Base-by-base conservation (phyloP, 2,797 vertebrate species). In the Neostethus bicornis region DNA sequence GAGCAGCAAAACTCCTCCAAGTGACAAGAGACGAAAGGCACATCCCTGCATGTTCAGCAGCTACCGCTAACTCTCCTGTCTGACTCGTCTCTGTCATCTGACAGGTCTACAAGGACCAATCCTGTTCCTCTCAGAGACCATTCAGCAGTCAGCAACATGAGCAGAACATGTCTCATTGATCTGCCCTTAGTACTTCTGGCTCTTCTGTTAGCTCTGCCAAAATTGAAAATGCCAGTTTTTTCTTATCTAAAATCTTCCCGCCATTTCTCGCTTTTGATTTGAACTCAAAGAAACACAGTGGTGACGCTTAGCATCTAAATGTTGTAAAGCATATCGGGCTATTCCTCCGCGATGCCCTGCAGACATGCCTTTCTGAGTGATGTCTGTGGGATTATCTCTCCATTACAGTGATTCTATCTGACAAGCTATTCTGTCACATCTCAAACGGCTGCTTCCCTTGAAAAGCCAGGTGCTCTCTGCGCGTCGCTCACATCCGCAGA, bases 371-470 rank as follows among this genome's bases (percentile, higher is more conserved):
- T 83, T 86, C 67, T 87, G 84, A 87, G 84, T 81, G 88, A 87
- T 83, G 83, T 86, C 79, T 83, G 67, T 76, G 81, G 81, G 84
- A 88, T 89, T 80, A 86, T 86, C 75, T 73, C 86, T 83, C 80
- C 75, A 81, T 89, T 87, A 80, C 76, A 48, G 57, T 85, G 81
- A 89, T 85, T 86, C 76, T 75, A 81, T 66, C 79, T 87, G 87
- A 89, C 87, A 89, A 82, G 77, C 63, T 79, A 59, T 83, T 85
- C 87, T 86, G 86, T 89, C 87, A 87, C 81, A 86, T 87, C 83
- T 89, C 77, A 87, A 87, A 85, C 34, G 85, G 66, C 75, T 76
- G 83, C 74, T 85, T 83, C 75, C 82, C 83, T 88, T 87, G 82
- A 86, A 88, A 75, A 88, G 75, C 87, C 85, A 88, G 84, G 85